Percentiles rank a stretch among this genome's conserved stretches.
phyloP scores from a whole-genome alignment of 2,888 invertebrate species.

The Fabriciana adippe region DNA sequence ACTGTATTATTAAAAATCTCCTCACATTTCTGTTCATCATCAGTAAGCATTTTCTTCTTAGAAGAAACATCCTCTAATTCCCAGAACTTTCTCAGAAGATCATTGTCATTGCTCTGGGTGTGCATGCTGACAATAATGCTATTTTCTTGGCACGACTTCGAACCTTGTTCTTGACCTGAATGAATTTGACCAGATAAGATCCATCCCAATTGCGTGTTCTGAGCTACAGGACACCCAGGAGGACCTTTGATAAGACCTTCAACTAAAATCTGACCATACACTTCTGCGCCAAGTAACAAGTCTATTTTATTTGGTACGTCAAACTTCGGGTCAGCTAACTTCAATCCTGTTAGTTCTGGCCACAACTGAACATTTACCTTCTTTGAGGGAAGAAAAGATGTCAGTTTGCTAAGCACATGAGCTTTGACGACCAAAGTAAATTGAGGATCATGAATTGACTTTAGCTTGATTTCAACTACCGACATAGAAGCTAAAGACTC shows the following conservation, averaged over 20 bases:
- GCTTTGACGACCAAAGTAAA: constrained; percentile 33
- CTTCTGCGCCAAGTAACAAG: constrained; percentile 44
- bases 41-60: constrained; percentile 24
- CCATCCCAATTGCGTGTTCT: constrained; percentile 44
- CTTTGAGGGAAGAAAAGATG: constrained; percentile 32
- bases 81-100: no score
- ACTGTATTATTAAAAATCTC: constrained; percentile 28
- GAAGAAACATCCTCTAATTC: no score
- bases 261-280: constrained; percentile 41
- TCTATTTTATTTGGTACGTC: constrained; percentile 40
- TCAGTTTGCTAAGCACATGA: constrained; percentile 32
- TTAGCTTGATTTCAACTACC: constrained; percentile 33
- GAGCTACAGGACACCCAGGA: constrained; percentile 34
- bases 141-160: no score
- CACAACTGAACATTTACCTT: constrained; percentile 21
- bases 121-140: no score
- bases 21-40: constrained; percentile 36
- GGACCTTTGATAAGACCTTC: constrained; percentile 39
- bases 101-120: no score
- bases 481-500: constrained; percentile 24
- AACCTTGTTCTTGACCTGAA: no score
- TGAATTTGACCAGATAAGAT: constrained; percentile 39
- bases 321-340: constrained; percentile 37
- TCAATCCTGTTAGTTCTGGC: neutral
- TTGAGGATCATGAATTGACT: constrained; percentile 30